Evolutionary conservation across 1,140 invertebrate genomes (phyloP).

Genomic region (Bombus haemorrhoidalis): DNA sequence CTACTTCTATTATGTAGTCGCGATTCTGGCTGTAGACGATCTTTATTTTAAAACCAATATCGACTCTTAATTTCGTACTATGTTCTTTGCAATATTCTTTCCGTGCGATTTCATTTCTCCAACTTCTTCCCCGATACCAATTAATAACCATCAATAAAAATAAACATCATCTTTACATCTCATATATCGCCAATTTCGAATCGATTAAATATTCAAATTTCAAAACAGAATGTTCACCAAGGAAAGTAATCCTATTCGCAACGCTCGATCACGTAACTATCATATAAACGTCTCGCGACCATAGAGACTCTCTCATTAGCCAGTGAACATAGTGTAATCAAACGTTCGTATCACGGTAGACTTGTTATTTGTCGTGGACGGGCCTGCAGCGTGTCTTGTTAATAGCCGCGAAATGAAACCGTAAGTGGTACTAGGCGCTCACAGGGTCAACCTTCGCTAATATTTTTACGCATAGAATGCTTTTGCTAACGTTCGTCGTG

Average conservation of each 20-base stretch:
- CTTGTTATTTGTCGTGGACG: neutral
- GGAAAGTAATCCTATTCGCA: neutral
- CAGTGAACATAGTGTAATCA: neutral
- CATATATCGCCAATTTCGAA: too few species aligned
- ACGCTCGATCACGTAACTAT: neutral
- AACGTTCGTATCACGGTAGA: conserved; percentile 4
- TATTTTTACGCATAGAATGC: conserved; percentile 25
- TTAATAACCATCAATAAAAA: too few species aligned
- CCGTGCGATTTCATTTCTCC: too few species aligned
- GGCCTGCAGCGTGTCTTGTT: conserved; percentile 2
- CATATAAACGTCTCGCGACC: neutral
- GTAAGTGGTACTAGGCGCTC: conserved; percentile 19
- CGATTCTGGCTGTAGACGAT: too few species aligned
- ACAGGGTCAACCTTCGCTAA: neutral
- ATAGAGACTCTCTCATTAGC: neutral
- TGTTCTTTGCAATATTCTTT: too few species aligned
- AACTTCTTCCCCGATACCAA: too few species aligned
- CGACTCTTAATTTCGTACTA: too few species aligned
- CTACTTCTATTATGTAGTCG: too few species aligned
- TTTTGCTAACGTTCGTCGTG: too few species aligned
- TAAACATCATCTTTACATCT: too few species aligned
- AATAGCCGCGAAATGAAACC: conserved; percentile 46
- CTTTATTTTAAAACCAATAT: too few species aligned
- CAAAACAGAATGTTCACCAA: neutral
- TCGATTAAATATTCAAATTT: neutral